Conservation (phyloP, 1,140 invertebrate genomes). For the Choristoneura fumiferana region DNA sequence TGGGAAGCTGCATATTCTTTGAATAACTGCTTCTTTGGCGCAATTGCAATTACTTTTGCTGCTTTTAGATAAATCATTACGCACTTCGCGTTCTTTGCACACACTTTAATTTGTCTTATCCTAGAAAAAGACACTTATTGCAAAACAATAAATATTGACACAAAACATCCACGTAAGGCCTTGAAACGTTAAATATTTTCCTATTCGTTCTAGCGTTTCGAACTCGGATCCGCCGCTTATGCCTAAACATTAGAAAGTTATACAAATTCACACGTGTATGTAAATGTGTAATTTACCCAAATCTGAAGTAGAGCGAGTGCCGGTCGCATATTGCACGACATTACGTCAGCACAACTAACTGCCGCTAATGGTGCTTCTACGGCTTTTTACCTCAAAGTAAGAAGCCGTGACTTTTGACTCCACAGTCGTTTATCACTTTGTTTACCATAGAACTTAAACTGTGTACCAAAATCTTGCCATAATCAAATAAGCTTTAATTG, state of each 20-base stretch:
- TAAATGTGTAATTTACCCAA: constrained; percentile 17
- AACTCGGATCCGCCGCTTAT: background rate
- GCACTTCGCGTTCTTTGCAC: too few species aligned
- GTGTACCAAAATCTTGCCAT: too few species aligned
- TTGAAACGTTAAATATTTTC: too few species aligned
- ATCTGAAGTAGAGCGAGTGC: constrained; percentile 9
- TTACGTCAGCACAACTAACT: background rate
- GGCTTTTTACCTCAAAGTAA: background rate
- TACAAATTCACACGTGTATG: background rate
- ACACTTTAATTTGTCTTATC: too few species aligned
- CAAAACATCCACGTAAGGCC: too few species aligned
- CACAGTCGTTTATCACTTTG: background rate
- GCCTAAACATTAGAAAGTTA: constrained; percentile 13
- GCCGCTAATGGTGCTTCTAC: constrained; percentile 2
- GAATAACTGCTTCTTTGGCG: background rate
- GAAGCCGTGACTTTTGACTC: background rate
- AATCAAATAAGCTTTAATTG: too few species aligned
- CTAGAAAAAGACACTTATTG: too few species aligned
- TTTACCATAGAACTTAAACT: too few species aligned
- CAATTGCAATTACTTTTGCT: too few species aligned
- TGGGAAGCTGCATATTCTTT: background rate
- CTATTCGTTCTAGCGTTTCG: too few species aligned
- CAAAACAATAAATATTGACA: too few species aligned
- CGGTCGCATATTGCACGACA: background rate
- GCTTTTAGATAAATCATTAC: too few species aligned